A percentile compares a stretch with the other conserved stretches of the same genome.
phyloP scores from a whole-genome alignment of 2,888 invertebrate genomes.

The Artemia sinica region DNA sequence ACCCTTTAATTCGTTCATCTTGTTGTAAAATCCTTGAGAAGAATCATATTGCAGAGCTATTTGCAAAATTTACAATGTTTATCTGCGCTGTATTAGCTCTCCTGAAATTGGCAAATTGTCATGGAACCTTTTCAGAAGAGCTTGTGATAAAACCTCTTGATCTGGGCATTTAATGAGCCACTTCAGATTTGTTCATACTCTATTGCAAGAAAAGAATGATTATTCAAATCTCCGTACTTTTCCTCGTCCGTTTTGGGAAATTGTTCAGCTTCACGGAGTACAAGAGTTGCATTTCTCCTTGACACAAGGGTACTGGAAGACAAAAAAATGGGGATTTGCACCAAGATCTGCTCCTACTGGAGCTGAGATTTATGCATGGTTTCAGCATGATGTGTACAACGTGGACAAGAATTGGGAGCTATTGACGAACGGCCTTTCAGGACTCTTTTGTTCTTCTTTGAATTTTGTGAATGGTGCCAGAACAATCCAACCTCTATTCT shows the following conservation, averaged over 20 bases:
- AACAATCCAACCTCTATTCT: constrained; percentile 62
- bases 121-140: too few relatives aligned
- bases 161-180: too few relatives aligned
- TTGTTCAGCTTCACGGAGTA: constrained; percentile 61
- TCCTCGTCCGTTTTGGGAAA: constrained; percentile 72
- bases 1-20: background rate
- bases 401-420: constrained; percentile 72
- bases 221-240: constrained; percentile 69
- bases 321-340: constrained; percentile 87
- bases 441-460: constrained; percentile 84
- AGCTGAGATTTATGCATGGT: too few relatives aligned
- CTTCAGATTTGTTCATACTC: too few relatives aligned
- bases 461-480: constrained; percentile 78
- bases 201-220: too few relatives aligned
- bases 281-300: constrained; percentile 77
- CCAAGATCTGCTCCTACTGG: constrained; percentile 71
- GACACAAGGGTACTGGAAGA: constrained; percentile 84
- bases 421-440: constrained; percentile 74
- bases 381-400: too few relatives aligned
- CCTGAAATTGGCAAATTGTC: too few relatives aligned
- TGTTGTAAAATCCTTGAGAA: background rate
- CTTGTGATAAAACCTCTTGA: too few relatives aligned
- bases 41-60: too few relatives aligned
- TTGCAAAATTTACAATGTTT: too few relatives aligned
- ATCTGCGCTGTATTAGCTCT: too few relatives aligned